phyloP scores from a whole-genome alignment of 2,797 vertebrate genomes.

The Mus minutoides region DNA sequence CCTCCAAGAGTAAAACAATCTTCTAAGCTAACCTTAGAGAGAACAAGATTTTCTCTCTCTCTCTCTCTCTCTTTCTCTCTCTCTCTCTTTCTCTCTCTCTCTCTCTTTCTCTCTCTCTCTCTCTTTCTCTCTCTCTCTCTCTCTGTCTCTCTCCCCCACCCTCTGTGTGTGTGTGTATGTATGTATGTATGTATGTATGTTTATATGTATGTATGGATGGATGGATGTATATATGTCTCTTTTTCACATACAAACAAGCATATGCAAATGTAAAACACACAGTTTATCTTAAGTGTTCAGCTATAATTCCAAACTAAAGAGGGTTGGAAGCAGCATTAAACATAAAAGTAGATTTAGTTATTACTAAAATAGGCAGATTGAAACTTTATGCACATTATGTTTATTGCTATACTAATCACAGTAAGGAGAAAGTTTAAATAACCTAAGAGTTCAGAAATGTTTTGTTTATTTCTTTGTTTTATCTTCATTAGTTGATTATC shows the following conservation, averaged over 20 bases:
- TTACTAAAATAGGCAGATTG: not conserved
- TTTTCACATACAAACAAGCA: not conserved
- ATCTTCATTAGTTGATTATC: not conserved
- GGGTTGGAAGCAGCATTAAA: not conserved
- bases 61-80: too few relatives aligned
- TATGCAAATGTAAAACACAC: too few relatives aligned
- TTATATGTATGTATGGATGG: too few relatives aligned
- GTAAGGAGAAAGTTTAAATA: not conserved
- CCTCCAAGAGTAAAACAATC: not conserved
- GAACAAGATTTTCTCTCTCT: not conserved
- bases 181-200: too few relatives aligned
- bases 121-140: too few relatives aligned
- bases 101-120: too few relatives aligned
- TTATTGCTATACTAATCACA: not conserved
- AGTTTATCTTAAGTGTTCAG: not conserved
- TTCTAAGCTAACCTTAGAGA: not conserved
- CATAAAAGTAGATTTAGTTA: slow-evolving; percentile 1
- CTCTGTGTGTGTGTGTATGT: too few relatives aligned
- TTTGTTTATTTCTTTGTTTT: slow-evolving; percentile 3
- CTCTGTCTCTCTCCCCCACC: too few relatives aligned
- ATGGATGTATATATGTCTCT: too few relatives aligned
- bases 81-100: not conserved
- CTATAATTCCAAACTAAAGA: not conserved
- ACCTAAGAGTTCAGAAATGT: not conserved
- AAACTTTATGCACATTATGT: not conserved